These are phyloP conservation scores for Aramus guarauna DNA, from an alignment of 2,113 vertebrate genomes.

Conservation along the genomic window DNA sequence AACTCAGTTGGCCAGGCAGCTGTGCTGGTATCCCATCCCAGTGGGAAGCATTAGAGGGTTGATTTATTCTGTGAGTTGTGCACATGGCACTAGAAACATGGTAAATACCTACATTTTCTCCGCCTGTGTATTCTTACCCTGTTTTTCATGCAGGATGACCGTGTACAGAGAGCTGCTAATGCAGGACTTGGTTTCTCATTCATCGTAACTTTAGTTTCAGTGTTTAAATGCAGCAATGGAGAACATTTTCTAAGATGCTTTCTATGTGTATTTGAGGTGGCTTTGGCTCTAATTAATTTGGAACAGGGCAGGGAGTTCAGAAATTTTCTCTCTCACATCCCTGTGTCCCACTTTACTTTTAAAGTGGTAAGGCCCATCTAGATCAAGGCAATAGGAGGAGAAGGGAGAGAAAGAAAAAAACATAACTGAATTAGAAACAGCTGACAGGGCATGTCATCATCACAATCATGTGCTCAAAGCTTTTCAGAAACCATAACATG, in stretches of 20 bases:
- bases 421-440: not conserved
- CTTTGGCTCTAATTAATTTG: conserved; percentile 48
- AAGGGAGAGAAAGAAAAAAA: not conserved
- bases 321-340: not conserved
- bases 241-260: not conserved
- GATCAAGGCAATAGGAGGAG: not conserved
- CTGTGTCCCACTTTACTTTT: conserved; percentile 59
- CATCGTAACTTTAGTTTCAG: not conserved
- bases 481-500: not conserved
- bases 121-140: not conserved
- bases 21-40: not conserved
- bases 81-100: not conserved
- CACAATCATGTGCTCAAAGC: not conserved
- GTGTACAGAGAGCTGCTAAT: not conserved
- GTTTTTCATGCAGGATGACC: no score
- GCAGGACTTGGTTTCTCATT: not conserved
- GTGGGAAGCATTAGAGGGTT: not conserved
- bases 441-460: not conserved
- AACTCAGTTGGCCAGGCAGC: not conserved
- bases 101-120: not conserved
- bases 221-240: not conserved
- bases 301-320: not conserved
- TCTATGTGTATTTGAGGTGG: not conserved
- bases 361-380: conserved; percentile 30
- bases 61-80: not conserved